Percentiles rank a stretch among this genome's conserved stretches.
phyloP scores from a whole-genome alignment of 1,140 invertebrate species.

The Bilobella aurantiaca region DNA sequence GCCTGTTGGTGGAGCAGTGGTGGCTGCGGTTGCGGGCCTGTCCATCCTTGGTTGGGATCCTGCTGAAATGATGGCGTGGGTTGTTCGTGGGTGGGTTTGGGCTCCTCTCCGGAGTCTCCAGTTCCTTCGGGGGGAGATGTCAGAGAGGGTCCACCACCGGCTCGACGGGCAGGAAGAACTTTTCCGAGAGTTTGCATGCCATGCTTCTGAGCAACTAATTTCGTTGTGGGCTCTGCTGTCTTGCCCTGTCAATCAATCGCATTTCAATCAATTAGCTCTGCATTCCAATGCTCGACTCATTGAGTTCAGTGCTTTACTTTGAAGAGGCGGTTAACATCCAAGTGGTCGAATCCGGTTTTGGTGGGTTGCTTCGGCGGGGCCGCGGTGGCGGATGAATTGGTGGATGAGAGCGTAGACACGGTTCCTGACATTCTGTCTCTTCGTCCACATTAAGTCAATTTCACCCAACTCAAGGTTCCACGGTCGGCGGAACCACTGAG shows the following conservation, averaged over 20 bases:
- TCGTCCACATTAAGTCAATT: slow-evolving; percentile 31
- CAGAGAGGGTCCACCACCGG: slow-evolving; percentile 10
- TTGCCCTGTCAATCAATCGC: slow-evolving; percentile 22
- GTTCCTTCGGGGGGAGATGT: not conserved
- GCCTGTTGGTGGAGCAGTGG: slow-evolving; percentile 17
- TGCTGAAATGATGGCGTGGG: slow-evolving; percentile 19
- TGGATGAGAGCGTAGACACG: slow-evolving; percentile 29
- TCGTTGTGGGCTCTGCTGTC: slow-evolving; percentile 27
- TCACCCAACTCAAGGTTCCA: slow-evolving; percentile 4
- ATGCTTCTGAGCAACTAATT: slow-evolving; percentile 32
- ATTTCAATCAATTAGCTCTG: not conserved
- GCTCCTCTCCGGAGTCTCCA: slow-evolving; percentile 23
- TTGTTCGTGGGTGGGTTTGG: slow-evolving; percentile 21
- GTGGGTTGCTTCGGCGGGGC: slow-evolving; percentile 20
- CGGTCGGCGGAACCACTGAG: not conserved
- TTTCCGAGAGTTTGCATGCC: slow-evolving; percentile 35
- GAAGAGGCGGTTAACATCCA: slow-evolving; percentile 34
- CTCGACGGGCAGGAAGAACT: slow-evolving; percentile 28
- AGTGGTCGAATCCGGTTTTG: slow-evolving; percentile 29
- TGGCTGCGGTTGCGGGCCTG: slow-evolving; percentile 17
- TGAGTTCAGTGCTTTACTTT: slow-evolving; percentile 18
- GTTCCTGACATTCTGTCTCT: slow-evolving; percentile 34
- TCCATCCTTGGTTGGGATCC: slow-evolving; percentile 9
- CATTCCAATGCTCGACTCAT: not conserved
- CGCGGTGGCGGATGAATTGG: slow-evolving; percentile 26